Evolutionary conservation across 2,888 invertebrate genomes (phyloP).

Genomic region (Volucella inanis): DNA sequence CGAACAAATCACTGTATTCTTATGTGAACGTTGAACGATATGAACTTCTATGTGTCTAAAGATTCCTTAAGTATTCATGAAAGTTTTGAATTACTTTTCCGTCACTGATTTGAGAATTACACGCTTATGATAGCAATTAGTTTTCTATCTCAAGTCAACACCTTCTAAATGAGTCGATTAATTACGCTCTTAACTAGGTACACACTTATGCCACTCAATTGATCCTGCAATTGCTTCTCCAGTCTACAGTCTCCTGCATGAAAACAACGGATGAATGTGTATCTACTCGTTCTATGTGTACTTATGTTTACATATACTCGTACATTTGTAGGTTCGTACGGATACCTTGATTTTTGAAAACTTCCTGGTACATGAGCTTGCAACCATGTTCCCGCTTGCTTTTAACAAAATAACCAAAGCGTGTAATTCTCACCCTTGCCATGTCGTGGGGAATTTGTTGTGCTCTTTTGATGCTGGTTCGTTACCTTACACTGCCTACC

Average conservation of each 20-base stretch:
- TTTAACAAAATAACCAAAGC: conserved; percentile 19
- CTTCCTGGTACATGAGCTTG: neutral
- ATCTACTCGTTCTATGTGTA: too few relatives aligned
- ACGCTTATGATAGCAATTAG: too few relatives aligned
- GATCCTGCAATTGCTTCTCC: neutral
- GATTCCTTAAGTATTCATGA: conserved; percentile 51
- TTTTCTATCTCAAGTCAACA: conserved; percentile 4
- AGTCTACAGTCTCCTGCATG: neutral
- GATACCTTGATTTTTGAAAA: neutral
- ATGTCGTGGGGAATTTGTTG: conserved; percentile 16
- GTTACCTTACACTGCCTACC: conserved; percentile 10
- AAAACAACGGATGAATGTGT: neutral
- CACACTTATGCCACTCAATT: conserved; percentile 35
- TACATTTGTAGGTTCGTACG: neutral
- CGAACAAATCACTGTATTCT: neutral
- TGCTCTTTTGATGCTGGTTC: conserved; percentile 24
- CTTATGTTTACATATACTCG: neutral
- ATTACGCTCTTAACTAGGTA: conserved; percentile 49
- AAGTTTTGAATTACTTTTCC: conserved; percentile 46
- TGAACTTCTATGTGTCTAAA: conserved; percentile 15
- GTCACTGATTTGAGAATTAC: conserved; percentile 4
- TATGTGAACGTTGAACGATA: conserved; percentile 25
- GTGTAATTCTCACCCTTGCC: neutral
- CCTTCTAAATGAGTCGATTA: conserved; percentile 40
- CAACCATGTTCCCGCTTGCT: neutral